Conservation (phyloP, 92 coral and sea anemone species). For the Bergia sp. region DNA sequence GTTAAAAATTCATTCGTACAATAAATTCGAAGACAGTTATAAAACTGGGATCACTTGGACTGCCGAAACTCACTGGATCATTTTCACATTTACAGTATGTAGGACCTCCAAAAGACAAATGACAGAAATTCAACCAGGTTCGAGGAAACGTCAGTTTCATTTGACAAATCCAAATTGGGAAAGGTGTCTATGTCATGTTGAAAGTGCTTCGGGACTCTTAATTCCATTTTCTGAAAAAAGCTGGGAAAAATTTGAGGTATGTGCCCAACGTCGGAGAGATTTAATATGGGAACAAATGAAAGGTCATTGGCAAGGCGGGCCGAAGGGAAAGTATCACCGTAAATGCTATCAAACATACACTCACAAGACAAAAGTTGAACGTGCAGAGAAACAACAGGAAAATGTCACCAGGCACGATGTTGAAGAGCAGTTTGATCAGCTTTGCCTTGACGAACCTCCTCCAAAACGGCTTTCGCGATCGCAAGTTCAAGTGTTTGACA, state of each 20-base stretch:
- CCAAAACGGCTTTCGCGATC: conserved; percentile 50
- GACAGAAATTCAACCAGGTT: conserved; percentile 34
- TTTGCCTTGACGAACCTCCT: conserved; percentile 32
- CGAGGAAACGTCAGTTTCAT: conserved; percentile 47
- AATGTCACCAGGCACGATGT: conserved; percentile 21
- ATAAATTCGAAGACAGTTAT: background rate
- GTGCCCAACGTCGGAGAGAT: conserved; percentile 48
- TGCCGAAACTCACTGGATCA: conserved; percentile 14
- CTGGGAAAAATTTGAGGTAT: conserved; percentile 48
- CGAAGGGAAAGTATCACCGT: conserved; percentile 59
- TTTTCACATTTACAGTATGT: conserved; percentile 1
- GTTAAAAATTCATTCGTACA: background rate
- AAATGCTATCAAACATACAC: conserved; percentile 61
- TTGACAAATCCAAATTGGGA: conserved; percentile 44
- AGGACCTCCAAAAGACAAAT: conserved; percentile 17
- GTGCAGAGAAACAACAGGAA: conserved; percentile 36
- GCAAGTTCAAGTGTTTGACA: conserved; percentile 37
- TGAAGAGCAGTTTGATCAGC: conserved; percentile 20
- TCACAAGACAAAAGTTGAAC: conserved; percentile 36
- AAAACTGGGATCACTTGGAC: conserved; percentile 9
- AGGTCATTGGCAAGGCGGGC: conserved; percentile 54
- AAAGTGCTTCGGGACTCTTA: conserved; percentile 21
- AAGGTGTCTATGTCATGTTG: conserved; percentile 60
- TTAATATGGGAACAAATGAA: conserved; percentile 42
- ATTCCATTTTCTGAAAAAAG: conserved; percentile 44